Conservation (phyloP, 2,797 vertebrate species). For the Hippoglossus hippoglossus region DNA sequence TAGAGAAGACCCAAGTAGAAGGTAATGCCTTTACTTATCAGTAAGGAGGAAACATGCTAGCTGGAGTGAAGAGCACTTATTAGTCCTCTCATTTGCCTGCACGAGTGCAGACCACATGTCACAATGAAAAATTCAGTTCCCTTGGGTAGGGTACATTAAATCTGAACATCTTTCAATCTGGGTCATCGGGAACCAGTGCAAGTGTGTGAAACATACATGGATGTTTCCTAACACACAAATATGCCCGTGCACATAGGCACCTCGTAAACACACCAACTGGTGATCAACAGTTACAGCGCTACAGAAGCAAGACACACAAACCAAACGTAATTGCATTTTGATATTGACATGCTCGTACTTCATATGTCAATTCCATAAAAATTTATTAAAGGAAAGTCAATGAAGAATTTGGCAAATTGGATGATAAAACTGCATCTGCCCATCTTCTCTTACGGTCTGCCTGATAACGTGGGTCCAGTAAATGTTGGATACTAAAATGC, state of each 20-base stretch:
- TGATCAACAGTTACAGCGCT: constrained; percentile 2
- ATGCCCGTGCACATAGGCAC: background rate
- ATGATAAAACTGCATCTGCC: too few relatives aligned
- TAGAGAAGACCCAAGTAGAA: constrained; percentile 47
- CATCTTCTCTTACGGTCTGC: too few relatives aligned
- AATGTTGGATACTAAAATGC: too few relatives aligned
- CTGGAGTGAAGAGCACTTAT: constrained; percentile 48
- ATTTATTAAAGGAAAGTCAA: constrained; percentile 20
- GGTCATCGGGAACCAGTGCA: constrained; percentile 50
- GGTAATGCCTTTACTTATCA: constrained; percentile 65
- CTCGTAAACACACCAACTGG: background rate
- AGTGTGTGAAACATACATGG: constrained; percentile 13
- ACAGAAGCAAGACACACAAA: background rate
- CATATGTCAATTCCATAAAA: constrained; percentile 18
- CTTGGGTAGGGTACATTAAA: constrained; percentile 46
- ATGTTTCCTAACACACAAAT: too few relatives aligned
- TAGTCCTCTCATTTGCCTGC: constrained; percentile 56
- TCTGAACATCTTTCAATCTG: constrained; percentile 54
- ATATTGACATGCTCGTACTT: background rate
- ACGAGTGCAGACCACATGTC: constrained; percentile 53
- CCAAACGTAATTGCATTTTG: background rate
- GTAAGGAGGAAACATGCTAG: constrained; percentile 41
- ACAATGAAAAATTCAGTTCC: constrained; percentile 66
- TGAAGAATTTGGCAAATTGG: background rate
- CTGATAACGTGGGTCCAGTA: too few relatives aligned